These are phyloP conservation scores for Nyctibius grandis DNA, from an alignment of 2,797 vertebrate genomes.

Conservation along the genomic window DNA sequence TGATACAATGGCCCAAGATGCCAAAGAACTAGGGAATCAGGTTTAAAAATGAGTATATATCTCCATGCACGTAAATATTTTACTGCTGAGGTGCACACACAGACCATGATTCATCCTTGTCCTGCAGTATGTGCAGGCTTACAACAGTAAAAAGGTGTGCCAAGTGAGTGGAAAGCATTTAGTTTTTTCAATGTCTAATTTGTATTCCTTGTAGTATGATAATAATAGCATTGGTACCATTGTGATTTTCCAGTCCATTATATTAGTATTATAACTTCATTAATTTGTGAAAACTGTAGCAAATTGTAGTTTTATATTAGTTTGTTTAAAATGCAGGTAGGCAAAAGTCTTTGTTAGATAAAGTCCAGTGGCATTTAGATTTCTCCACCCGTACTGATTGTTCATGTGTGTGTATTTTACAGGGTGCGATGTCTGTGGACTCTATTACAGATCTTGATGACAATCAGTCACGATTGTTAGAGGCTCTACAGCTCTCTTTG, in stretches of 20 bases:
- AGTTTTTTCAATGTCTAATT: not conserved
- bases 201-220: not conserved
- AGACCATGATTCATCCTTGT: not conserved
- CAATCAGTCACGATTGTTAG: constrained; percentile 91
- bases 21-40: not conserved
- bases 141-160: not conserved
- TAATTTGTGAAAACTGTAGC: not conserved
- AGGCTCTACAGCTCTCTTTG: constrained; percentile 95
- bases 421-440: constrained; percentile 98
- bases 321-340: not conserved
- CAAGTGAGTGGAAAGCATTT: not conserved
- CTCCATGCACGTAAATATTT: not conserved
- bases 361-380: not conserved
- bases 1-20: not conserved
- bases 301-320: not conserved
- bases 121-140: not conserved
- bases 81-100: not conserved
- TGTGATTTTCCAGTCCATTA: not conserved
- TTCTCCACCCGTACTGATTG: not conserved
- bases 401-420: constrained; percentile 43
- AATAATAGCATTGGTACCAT: not conserved
- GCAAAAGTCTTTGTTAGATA: not conserved
- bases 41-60: not conserved
- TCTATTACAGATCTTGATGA: constrained; percentile 98
- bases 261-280: not conserved